Percentiles rank a stretch among this genome's conserved stretches.
Evolutionary conservation across 2,888 invertebrate species (phyloP).

Genomic region (Pyrochroa serraticornis): DNA sequence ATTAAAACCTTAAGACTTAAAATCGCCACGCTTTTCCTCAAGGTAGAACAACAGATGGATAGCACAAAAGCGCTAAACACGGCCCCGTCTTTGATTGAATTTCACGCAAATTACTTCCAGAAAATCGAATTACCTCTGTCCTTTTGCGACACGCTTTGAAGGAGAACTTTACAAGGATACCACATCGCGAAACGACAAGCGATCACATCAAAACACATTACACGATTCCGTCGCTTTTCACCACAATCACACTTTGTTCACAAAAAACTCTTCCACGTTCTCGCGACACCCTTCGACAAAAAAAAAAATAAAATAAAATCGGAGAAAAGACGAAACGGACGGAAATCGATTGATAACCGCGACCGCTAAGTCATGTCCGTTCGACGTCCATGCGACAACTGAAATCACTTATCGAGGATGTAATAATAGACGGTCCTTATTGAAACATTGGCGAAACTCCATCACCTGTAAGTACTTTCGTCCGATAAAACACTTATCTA

Average conservation of each 20-base stretch:
- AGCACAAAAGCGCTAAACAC: neutral
- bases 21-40: too few relatives aligned
- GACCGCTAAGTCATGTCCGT: conserved; percentile 23
- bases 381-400: conserved; percentile 28
- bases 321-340: conserved; percentile 3
- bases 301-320: conserved; percentile 17
- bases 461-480: conserved; percentile 17
- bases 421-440: conserved; percentile 30
- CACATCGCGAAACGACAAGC: conserved; percentile 42
- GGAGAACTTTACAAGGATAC: conserved; percentile 53
- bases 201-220: conserved; percentile 21
- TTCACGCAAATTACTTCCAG: neutral
- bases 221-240: conserved; percentile 1
- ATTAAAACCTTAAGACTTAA: too few relatives aligned
- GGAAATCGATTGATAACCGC: conserved; percentile 25
- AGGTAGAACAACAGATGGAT: too few relatives aligned
- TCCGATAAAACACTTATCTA: conserved; percentile 3
- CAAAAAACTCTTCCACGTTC: neutral
- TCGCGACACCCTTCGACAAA: neutral
- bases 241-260: neutral
- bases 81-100: neutral
- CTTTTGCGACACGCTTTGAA: conserved; percentile 42
- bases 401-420: conserved; percentile 38
- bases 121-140: conserved; percentile 36
- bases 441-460: conserved; percentile 19